Base-by-base conservation (phyloP, 2,797 vertebrate genomes). In the Paratrypauchen microcephalus region DNA sequence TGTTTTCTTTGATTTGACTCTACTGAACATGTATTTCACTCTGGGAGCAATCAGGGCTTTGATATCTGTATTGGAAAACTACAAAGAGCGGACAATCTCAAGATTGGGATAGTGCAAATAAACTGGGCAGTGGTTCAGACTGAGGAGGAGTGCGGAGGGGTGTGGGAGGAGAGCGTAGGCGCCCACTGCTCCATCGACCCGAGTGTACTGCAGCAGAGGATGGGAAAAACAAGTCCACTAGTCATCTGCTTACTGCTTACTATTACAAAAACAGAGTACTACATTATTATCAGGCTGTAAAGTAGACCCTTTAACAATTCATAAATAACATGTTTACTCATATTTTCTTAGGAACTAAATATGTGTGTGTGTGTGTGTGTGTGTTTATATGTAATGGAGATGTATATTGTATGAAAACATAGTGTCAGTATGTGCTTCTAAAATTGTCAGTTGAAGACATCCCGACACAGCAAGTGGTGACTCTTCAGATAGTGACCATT, bases 91-190 rank as follows among this genome's bases (percentile, higher is more conserved):
- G 80, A 84, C 83, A 89, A 77, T 89, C 90, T 87, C 75, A 78
- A 88, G 87, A 88, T 82, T 78, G 82, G 55, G 70, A 80, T 76
- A 83, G 87, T 88, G 80, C 85, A 91, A 92, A 92, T 87, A 89
- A 87, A 87, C 76, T 54, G 78, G 91, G 91, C 90, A 75, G 60
- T 36, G 57, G 72, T 88, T 88, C 92, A 91, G 79, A 84, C 83
- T 70, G 80, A 90, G 88, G 86, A 89, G 88, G 85, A 61, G 24
- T 82, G 85, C 73, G 84, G 79, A 68, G 83, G 82, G 86, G 75
- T 76, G 83, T 80, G 75, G 81, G 84, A 89, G 89, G 68, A 72
- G 76, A 74, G 82, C 86, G 89, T 85, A 83, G 88, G 88, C 78
- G 84, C 77, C 74, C 80, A 84, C 75, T 81, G 82, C 86, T 88